These are phyloP conservation scores for Drosophila sechellia DNA, from an alignment of 1,140 invertebrate species.

Conservation along the genomic window DNA sequence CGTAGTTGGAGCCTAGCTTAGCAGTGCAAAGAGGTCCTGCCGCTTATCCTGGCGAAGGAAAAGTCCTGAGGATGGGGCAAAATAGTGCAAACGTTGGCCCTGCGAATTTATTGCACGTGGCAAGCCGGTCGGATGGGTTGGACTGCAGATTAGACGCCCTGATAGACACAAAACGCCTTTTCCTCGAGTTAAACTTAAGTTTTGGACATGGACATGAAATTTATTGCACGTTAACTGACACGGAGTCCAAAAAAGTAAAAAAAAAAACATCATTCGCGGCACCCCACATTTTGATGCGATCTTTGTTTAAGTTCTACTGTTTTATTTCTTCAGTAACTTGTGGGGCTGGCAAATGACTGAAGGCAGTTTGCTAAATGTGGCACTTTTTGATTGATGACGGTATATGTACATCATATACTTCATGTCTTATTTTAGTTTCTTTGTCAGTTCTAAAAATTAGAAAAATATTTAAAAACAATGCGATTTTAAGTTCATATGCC, in stretches of 20 bases:
- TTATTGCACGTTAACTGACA: constrained; percentile 65
- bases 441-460: no score
- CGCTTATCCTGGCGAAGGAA: constrained; percentile 2
- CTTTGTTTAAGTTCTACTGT: constrained; percentile 15
- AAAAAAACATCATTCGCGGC: constrained; percentile 11
- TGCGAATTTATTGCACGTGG: constrained; percentile 79
- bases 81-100: constrained; percentile 76
- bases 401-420: no score
- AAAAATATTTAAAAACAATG: no score
- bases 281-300: constrained; percentile 42
- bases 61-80: constrained; percentile 62
- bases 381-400: background rate
- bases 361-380: background rate
- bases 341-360: constrained; percentile 1
- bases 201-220: constrained; percentile 73
- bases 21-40: constrained; percentile 15
- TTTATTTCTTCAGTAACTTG: background rate
- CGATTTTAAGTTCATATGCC: no score
- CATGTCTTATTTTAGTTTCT: no score
- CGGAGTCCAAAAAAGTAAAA: constrained; percentile 8
- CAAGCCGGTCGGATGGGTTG: constrained; percentile 70
- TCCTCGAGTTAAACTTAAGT: constrained; percentile 70
- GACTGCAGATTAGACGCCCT: constrained; percentile 76
- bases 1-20: constrained; percentile 63
- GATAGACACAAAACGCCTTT: constrained; percentile 78